These are phyloP conservation scores for Blera fallax DNA, from an alignment of 2,888 invertebrate species.

Conservation along the genomic window DNA sequence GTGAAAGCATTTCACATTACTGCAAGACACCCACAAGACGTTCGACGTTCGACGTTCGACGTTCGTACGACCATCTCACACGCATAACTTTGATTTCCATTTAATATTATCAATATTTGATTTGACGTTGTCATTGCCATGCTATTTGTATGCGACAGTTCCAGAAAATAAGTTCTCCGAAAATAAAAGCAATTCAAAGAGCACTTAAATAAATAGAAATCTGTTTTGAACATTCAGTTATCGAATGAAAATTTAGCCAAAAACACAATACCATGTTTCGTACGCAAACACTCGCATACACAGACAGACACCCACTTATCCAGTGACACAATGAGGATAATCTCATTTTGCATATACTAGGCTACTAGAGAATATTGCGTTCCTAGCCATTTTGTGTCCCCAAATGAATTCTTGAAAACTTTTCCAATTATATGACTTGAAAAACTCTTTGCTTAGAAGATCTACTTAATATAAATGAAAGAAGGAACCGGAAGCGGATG, in stretches of 20 bases:
- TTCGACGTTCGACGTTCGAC: too few relatives aligned
- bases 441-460: conserved; percentile 13
- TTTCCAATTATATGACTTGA: conserved; percentile 11
- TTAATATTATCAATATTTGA: conserved; percentile 23
- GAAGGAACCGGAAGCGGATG: background rate
- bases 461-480: background rate
- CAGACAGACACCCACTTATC: background rate
- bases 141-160: background rate
- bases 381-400: background rate
- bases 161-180: background rate
- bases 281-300: background rate
- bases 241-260: background rate
- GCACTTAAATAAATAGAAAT: conserved; percentile 20
- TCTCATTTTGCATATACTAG: background rate
- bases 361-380: background rate
- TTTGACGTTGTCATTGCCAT: conserved; percentile 7
- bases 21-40: too few relatives aligned
- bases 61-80: too few relatives aligned
- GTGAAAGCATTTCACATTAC: too few relatives aligned
- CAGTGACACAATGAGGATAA: background rate
- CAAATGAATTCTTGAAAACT: conserved; percentile 8
- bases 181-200: background rate
- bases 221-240: conserved; percentile 20
- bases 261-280: background rate
- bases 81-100: background rate